phyloP scores from a whole-genome alignment of 1,140 invertebrate species.

The Drosophila nigromelanica region DNA sequence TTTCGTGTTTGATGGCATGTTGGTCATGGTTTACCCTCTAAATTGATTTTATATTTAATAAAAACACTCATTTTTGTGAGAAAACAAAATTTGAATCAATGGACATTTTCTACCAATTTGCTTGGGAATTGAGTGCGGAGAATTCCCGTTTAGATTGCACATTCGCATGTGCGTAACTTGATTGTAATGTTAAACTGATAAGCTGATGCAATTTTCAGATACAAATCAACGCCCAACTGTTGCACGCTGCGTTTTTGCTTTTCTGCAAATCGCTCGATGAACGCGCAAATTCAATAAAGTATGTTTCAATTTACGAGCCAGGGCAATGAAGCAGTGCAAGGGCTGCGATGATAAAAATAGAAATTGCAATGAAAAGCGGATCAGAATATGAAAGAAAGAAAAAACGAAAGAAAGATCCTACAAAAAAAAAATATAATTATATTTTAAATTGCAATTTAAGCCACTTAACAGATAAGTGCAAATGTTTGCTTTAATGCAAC shows the following conservation, averaged over 20 bases:
- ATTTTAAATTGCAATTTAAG: slow-evolving; percentile 26
- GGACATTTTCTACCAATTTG: slow-evolving; percentile 31
- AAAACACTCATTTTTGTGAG: too few relatives aligned
- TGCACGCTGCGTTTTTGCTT: slow-evolving; percentile 37
- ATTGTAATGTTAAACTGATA: slow-evolving; percentile 55
- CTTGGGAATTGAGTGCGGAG: background rate
- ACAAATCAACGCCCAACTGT: slow-evolving; percentile 61
- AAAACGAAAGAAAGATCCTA: background rate
- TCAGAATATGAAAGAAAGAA: background rate
- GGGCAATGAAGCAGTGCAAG: background rate
- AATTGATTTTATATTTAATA: too few relatives aligned
- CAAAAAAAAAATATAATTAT: slow-evolving; percentile 14
- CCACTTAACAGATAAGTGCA: slow-evolving; percentile 15
- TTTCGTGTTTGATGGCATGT: too few relatives aligned
- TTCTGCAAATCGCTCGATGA: slow-evolving; percentile 38
- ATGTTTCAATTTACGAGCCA: slow-evolving; percentile 43
- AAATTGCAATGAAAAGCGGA: slow-evolving; percentile 14
- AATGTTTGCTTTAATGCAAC: slow-evolving; percentile 36
- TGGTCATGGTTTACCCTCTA: too few relatives aligned
- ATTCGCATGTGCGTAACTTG: slow-evolving; percentile 40
- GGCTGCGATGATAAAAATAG: background rate
- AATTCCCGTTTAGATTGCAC: slow-evolving; percentile 21
- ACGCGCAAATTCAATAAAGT: slow-evolving; percentile 69
- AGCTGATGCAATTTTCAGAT: slow-evolving; percentile 43
- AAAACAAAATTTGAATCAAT: too few relatives aligned